Evolutionary conservation across 2,113 vertebrate genomes (phyloP).

Genomic region (Cyanoderma ruficeps): DNA sequence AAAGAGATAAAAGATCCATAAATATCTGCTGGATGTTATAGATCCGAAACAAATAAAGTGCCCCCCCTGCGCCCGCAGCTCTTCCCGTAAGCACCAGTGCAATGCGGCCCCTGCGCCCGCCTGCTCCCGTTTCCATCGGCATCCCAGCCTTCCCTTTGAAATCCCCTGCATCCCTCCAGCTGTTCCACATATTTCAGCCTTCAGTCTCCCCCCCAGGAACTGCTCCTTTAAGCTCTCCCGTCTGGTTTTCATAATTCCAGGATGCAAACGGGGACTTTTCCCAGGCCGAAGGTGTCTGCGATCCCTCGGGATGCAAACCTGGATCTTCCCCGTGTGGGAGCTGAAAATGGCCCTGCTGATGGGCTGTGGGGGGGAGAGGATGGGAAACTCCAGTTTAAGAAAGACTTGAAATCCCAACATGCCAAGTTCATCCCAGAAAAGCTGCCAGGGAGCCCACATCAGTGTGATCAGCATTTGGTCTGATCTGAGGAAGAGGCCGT

Average conservation of each 20-base stretch:
- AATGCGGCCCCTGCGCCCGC: background rate
- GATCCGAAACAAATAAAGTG: background rate
- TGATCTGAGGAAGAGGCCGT: background rate
- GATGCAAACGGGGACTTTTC: background rate
- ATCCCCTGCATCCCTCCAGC: constrained; percentile 30
- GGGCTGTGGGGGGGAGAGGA: background rate
- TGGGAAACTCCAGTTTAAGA: background rate
- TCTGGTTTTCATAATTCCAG: background rate
- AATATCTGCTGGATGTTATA: background rate
- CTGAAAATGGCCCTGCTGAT: fast-evolving
- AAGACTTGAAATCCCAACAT: background rate
- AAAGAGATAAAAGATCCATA: constrained; percentile 28
- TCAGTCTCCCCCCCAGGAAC: background rate
- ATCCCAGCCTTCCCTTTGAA: constrained; percentile 19
- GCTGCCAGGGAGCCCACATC: background rate
- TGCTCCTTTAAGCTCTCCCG: background rate
- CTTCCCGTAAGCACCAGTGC: background rate
- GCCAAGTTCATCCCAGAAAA: background rate
- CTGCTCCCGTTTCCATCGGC: background rate
- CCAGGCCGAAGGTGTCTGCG: background rate
- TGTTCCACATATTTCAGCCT: constrained; percentile 8
- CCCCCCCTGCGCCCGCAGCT: fast-evolving
- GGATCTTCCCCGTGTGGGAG: fast-evolving
- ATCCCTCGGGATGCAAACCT: background rate
- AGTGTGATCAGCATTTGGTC: background rate